Percentiles rank a stretch among this genome's conserved stretches.
Evolutionary conservation across 37 sponge, comb jelly and placozoan genomes (phyloP).

Genomic region (Chondrosia reniformis): DNA sequence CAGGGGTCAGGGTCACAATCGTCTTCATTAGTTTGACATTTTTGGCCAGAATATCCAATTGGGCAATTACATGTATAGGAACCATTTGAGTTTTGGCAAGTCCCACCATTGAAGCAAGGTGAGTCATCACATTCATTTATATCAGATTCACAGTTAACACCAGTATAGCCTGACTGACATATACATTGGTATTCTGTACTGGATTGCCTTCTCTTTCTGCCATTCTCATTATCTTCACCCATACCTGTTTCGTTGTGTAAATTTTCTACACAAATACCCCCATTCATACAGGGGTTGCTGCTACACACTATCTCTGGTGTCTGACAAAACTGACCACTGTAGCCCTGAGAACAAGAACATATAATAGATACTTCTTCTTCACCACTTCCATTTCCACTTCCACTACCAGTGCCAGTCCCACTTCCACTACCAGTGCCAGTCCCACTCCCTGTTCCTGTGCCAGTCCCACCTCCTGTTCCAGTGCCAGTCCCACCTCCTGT

Average conservation of each 20-base stretch:
- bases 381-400: background rate
- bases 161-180: conserved; percentile 16
- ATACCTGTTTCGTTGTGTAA: no score
- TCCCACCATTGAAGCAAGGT: conserved; percentile 33
- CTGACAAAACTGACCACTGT: conserved; percentile 3
- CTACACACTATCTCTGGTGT: conserved; percentile 13
- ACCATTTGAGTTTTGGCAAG: background rate
- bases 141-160: conserved; percentile 19
- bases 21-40: conserved; percentile 12
- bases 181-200: conserved; percentile 10
- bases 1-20: conserved; percentile 28
- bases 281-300: background rate
- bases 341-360: conserved; percentile 5
- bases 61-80: conserved; percentile 5
- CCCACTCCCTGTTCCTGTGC: background rate
- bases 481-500: background rate
- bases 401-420: background rate
- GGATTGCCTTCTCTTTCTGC: no score
- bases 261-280: conserved; percentile 10
- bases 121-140: conserved; percentile 21
- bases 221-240: no score
- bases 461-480: background rate
- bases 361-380: background rate
- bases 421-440: background rate
- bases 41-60: conserved; percentile 10